Base-by-base conservation (phyloP, 1,140 invertebrate species). In the Platyura marginata region DNA sequence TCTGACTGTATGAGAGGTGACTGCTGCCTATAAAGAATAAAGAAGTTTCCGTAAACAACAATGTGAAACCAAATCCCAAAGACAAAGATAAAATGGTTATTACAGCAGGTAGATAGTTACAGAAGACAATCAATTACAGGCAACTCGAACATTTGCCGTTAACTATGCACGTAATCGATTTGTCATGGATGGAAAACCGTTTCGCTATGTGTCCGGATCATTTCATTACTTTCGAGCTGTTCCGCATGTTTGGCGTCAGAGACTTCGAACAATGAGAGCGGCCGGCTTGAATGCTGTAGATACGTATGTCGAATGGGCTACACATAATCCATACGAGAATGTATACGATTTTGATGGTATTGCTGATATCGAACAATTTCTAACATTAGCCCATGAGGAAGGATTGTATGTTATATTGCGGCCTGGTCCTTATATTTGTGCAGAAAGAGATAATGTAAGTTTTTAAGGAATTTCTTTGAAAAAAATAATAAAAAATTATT, bases 291-390 rank as follows among this genome's bases (percentile, higher is more conserved):
- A 94, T 64, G 72, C 85, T 4, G 68, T 95, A 4, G 77, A 85
- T 52, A 87, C 84, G 77, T 90, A 92, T 58, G 76, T 94, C 0
- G 85, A 91, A 56, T 95, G 90, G 91, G 86, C 81, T 55, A 67
- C 74, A 36, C 90, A 95, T 64, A 83, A 95, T 62, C 77, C 81
- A 1, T 63, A 72, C 47, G 69, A 74, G 41, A 72, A 73, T 5
- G 64, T 72, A 34, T 64, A 68, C 38, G 80, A 72, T 56, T 92
- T 89, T 66, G 55, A 68, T 22, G 84, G 77, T 1, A 77, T 86
- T 44, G 69, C 74, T n/a, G 43, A 51, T 44, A 33, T 51, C 22
- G 48, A 47, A 16, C 22, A 34, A 13, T 90, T 84, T 56, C 56
- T 90, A 8, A 57, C 71, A 49, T 56, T 72, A 3, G 83, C 82